Conservation (phyloP, 2,888 invertebrate genomes). For the Cephus rjabovi region DNA sequence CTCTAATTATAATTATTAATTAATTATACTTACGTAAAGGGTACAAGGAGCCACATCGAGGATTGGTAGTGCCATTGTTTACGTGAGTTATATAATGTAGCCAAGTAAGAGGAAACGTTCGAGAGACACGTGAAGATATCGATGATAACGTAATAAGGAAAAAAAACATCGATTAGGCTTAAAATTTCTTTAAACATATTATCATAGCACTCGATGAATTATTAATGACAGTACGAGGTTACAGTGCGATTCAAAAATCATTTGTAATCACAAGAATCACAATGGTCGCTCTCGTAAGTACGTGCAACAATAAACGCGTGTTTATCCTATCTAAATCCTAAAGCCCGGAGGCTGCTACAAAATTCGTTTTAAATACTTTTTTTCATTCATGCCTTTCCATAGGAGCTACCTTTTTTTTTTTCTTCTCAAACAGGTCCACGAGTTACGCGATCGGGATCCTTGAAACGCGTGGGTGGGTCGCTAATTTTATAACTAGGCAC, state of each 20-base stretch:
- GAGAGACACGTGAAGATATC: not conserved
- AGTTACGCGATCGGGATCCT: not conserved
- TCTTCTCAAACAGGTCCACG: not conserved
- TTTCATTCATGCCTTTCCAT: not conserved
- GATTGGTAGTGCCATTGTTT: slow-evolving; percentile 5
- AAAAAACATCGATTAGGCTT: not conserved
- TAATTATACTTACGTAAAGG: slow-evolving; percentile 32
- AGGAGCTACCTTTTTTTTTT: not conserved
- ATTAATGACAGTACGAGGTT: not conserved
- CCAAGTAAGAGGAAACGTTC: not conserved
- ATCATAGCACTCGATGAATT: not conserved
- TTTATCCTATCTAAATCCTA: not conserved
- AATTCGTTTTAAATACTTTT: not conserved
- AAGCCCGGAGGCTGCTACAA: not conserved
- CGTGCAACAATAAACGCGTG: not conserved
- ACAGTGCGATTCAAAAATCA: not conserved
- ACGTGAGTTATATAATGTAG: not conserved
- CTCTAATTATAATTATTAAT: slow-evolving; percentile 46
- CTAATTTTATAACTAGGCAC: not conserved
- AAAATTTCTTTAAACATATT: not conserved
- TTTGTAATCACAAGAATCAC: slow-evolving; percentile 3
- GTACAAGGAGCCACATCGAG: slow-evolving; percentile 10
- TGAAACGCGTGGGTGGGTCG: slow-evolving; percentile 4
- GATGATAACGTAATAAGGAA: not conserved
- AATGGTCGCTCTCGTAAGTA: not conserved